Evolutionary conservation across 2,888 invertebrate species (phyloP), one percentile per base, ranked within the genome.

Genomic region (Piscicola geometra): DNA sequence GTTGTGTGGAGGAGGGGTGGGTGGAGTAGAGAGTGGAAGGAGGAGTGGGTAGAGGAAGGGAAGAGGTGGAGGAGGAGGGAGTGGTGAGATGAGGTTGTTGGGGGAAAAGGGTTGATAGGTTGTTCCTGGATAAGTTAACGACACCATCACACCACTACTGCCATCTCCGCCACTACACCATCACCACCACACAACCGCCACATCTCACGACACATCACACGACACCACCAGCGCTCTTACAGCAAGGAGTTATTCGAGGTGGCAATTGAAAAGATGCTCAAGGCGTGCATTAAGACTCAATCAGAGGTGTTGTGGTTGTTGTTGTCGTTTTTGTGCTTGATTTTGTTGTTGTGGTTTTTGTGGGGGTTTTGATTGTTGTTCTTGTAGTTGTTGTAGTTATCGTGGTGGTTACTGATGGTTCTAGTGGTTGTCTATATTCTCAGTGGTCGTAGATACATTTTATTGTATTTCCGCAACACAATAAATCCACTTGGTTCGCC

Each of bases 241-340:
- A 90, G 91, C 79, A 92, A 92, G 85, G 93, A 94, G 83, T 87
- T 97, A 76, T 97, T 99, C 86, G 91, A 92, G 79, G 93, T 93
- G 85, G 96, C 96, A 1, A 90, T 94, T 3, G 87, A 89, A 71
- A 89, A 93, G 77, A 89, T 99, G 85, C 90, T 91, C 81, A 90
- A 91, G 81, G 90, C 90, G 1, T 89, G 90, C 78, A 94, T 98
- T 82, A 94, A 96, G 85, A 91, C 93, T 0, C 88, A 90, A 9
- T 88, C 90, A 12, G 92, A 96, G 85, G 60, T 56, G 60, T n/a
- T n/a, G n/a, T n/a, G n/a, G 9, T 15, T 41, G 41, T 15, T 41
- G 41, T 41, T 41, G 41, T 41, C 15, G 41, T 41, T 41, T 5
- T 41, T 41, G 41, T 41, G 15, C 9, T 15, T 41, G 41, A 9